Evolutionary conservation across 2,888 invertebrate species (phyloP).

Genomic region (Tenthredo mesomela): DNA sequence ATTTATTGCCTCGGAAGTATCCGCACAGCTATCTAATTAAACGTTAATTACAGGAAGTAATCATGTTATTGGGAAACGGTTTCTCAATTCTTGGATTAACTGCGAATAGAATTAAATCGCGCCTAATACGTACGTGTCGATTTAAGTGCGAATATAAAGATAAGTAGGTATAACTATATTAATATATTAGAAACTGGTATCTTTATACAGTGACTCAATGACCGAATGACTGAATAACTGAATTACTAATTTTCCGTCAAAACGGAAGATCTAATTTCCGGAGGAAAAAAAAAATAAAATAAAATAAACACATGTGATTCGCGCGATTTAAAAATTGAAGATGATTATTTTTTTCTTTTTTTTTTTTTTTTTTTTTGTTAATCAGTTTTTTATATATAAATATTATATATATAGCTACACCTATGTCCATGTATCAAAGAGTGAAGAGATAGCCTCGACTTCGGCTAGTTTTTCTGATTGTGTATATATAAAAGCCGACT

Average conservation of each 20-base stretch:
- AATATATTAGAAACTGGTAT: background rate
- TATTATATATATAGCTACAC: background rate
- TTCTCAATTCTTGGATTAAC: constrained; percentile 35
- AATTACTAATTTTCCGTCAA: no score
- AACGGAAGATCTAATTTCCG: no score
- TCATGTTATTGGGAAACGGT: constrained; percentile 41
- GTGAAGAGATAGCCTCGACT: background rate
- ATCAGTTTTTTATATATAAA: background rate
- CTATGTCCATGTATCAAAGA: background rate
- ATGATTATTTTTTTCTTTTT: no score
- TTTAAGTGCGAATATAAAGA: background rate
- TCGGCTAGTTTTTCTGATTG: constrained; percentile 43
- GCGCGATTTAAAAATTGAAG: no score
- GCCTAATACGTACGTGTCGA: background rate
- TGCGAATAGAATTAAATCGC: background rate
- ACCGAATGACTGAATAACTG: no score
- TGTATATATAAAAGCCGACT: background rate
- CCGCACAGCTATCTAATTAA: constrained; percentile 32
- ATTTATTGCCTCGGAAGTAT: constrained; percentile 22
- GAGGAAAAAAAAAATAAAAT: no score
- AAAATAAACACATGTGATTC: no score
- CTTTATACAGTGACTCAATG: no score
- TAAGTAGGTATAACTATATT: no score
- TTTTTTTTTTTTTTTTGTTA: background rate
- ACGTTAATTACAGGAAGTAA: constrained; percentile 48